phyloP scores from a whole-genome alignment of 2,113 vertebrate genomes.

The Strigops habroptila region DNA sequence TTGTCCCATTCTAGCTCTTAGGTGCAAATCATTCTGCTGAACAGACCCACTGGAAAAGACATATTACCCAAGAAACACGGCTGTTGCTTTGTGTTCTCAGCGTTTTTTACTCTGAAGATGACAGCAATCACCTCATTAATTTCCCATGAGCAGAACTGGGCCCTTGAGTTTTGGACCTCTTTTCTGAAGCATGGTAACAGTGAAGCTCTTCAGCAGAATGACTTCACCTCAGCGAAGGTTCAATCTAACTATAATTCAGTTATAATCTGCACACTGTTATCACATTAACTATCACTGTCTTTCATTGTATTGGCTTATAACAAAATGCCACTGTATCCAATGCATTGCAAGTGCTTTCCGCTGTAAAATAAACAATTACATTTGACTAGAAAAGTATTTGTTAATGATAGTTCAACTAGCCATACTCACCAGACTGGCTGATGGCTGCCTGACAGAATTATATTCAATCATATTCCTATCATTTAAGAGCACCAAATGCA shows the following conservation, averaged over 20 bases:
- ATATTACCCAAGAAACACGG: background rate
- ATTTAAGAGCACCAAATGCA: background rate
- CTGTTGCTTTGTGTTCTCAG: background rate
- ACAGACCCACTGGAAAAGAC: background rate
- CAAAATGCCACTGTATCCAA: constrained; percentile 7
- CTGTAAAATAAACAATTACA: constrained; percentile 21
- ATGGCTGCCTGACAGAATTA: background rate
- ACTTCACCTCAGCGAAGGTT: constrained; percentile 25
- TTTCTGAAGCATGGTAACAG: background rate
- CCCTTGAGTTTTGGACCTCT: background rate
- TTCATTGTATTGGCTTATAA: constrained; percentile 30
- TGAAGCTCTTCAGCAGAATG: background rate
- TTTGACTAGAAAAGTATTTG: background rate
- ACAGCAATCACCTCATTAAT: background rate
- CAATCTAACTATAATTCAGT: background rate
- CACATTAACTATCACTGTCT: background rate
- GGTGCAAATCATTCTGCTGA: background rate
- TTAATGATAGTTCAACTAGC: background rate
- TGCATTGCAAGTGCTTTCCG: constrained; percentile 13
- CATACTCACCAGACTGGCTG: background rate
- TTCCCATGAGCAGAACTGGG: background rate
- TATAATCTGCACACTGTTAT: background rate
- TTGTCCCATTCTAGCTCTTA: background rate
- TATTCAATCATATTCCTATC: background rate
- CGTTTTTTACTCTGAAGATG: background rate